Base-by-base conservation (phyloP, 2,888 invertebrate species). In the Eupithecia exiguata region DNA sequence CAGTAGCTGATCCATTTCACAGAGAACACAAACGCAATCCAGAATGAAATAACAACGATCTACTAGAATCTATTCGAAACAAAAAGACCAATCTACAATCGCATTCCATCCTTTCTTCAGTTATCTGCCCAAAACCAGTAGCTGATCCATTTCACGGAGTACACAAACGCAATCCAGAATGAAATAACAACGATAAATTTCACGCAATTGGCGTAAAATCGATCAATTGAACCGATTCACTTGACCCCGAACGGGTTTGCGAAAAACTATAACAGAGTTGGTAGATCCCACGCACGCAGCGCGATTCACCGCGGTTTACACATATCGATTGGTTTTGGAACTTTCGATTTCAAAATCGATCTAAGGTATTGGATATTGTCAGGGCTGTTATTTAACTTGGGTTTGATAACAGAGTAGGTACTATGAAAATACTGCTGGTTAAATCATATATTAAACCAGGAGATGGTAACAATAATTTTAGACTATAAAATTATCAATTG, bases 211-310 rank as follows among this genome's bases (percentile, higher is more conserved):
- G 35, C 62, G 62, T 62, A 62, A 62, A 62, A 62, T 35, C 35
- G 18, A 62, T 62, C 35, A 18, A 62, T 35, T 14, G 58, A 25
- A 14, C 25, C 21, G 25, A 46, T 5, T 21, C 18, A 62, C 2
- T 35, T 62, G 62, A 30, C 35, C 62, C 16, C 62, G 9, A 62
- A 62, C 62, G 62, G 35, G 62, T 35, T 62, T 62, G 35, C 62
- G 62, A 35, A 62, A 62, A 62, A 35, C 35, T 35, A 16, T 62
- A 62, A 3, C 61, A 61, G 5, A 35, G 35, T 16, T 3, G 5
- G 16, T 25, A 30, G 12, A 18, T 6, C 61, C 61, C 35, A 62
- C 62, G 16, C 62, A 62, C 62, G 61, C 61, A 61, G 21, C n/a
- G 1, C 30, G 35, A 62, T 62, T 62, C 16, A 35, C 7, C 18